A percentile compares a stretch with the other conserved stretches of the same genome.
Evolutionary conservation across 2,113 vertebrate genomes (phyloP).

Genomic region (Alexandromys fortis): DNA sequence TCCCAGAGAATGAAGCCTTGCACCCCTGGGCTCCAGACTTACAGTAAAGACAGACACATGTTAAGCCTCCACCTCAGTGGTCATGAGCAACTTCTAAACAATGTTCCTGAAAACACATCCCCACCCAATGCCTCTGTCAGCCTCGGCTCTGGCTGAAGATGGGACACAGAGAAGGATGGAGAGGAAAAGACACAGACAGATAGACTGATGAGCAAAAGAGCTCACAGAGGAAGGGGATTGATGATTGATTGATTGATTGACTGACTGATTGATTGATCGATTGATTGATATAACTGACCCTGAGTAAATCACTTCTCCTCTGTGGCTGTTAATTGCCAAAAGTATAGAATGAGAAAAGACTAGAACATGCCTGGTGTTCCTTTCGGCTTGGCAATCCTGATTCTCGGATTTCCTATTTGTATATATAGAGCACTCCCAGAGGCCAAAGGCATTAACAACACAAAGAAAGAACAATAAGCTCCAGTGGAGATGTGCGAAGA

Average conservation of each 20-base stretch:
- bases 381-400: slow-evolving; percentile 63
- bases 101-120: not conserved
- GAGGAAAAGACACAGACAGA: not conserved
- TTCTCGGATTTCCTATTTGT: slow-evolving; percentile 74
- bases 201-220: not conserved
- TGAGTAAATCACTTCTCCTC: not conserved
- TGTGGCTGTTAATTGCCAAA: not conserved
- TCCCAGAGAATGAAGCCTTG: not conserved
- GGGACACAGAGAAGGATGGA: not conserved
- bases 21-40: not conserved
- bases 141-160: not conserved
- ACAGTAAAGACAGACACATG: not conserved
- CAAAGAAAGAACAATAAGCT: slow-evolving; percentile 66
- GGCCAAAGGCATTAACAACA: slow-evolving; percentile 74
- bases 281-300: not conserved
- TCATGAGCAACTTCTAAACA: not conserved
- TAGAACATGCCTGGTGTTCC: slow-evolving; percentile 47
- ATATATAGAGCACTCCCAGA: slow-evolving; percentile 79
- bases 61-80: not conserved
- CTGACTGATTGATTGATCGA: not conserved
- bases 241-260: not conserved
- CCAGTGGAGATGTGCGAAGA: not conserved
- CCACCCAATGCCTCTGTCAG: not conserved
- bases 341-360: slow-evolving; percentile 57
- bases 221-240: not conserved